Evolutionary conservation across 1,140 invertebrate species (phyloP).

Genomic region (Apolygus lucorum): DNA sequence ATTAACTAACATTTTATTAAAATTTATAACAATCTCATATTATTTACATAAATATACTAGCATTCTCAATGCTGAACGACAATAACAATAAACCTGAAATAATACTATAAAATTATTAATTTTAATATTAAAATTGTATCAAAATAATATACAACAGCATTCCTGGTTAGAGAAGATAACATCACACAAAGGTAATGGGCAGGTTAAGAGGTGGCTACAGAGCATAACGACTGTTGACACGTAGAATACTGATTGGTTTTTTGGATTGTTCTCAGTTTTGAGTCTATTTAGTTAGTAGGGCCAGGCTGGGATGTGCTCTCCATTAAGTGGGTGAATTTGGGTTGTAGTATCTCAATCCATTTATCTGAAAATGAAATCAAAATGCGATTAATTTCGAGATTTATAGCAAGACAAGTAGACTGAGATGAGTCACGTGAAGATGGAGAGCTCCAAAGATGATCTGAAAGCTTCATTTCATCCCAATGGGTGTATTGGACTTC

Average conservation of each 20-base stretch:
- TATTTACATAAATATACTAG: not conserved
- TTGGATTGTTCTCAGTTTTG: not conserved
- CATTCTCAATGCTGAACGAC: not conserved
- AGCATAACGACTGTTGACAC: slow-evolving; percentile 11
- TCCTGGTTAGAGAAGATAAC: not conserved
- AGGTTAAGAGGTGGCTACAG: not conserved
- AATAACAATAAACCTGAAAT: not conserved
- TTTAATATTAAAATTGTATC: slow-evolving; percentile 5
- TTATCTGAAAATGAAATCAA: slow-evolving; percentile 50
- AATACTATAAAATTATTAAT: not conserved
- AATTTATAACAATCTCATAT: slow-evolving; percentile 11
- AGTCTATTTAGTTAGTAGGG: not conserved
- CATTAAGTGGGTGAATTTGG: slow-evolving; percentile 40
- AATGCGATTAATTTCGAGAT: too few relatives aligned
- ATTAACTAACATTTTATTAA: slow-evolving; percentile 12
- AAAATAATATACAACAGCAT: slow-evolving; percentile 7
- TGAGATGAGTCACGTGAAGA: slow-evolving; percentile 17
- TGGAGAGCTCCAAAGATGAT: not conserved
- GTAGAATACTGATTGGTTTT: slow-evolving; percentile 7
- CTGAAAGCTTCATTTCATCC: not conserved
- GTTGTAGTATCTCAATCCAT: slow-evolving; percentile 61
- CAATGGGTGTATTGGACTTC: not conserved
- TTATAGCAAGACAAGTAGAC: too few relatives aligned
- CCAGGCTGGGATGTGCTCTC: not conserved
- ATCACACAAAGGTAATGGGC: not conserved